A percentile compares a stretch with the other conserved stretches of the same genome.
Evolutionary conservation across 1,140 invertebrate species (phyloP).

Genomic region (Tetramorium alpestre): DNA sequence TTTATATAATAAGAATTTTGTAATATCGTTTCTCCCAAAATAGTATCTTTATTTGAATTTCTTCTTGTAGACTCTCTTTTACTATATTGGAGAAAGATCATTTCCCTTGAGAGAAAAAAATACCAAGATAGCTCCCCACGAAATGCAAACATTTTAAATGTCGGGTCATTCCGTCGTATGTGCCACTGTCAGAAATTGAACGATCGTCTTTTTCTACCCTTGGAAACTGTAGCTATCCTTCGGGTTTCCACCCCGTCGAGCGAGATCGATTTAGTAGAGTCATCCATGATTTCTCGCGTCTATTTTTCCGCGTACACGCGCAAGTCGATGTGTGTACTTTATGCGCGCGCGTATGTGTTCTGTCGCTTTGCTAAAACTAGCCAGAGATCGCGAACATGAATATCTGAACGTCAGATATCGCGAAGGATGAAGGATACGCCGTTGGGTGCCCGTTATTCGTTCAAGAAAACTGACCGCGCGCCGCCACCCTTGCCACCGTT

Average conservation of each 20-base stretch:
- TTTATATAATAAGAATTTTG: neutral
- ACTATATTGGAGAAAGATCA: neutral
- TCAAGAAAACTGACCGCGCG: neutral
- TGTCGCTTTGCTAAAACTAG: neutral
- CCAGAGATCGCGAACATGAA: neutral
- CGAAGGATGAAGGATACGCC: neutral
- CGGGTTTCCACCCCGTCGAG: constrained; percentile 7
- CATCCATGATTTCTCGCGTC: constrained; percentile 11
- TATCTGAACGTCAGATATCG: neutral
- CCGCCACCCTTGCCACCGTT: neutral
- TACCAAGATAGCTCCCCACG: neutral
- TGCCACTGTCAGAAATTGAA: constrained; percentile 29
- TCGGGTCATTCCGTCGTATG: neutral
- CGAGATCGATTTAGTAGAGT: constrained; percentile 28
- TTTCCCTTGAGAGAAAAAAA: neutral
- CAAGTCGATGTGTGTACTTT: neutral
- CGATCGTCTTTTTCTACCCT: neutral
- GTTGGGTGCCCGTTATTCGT: neutral
- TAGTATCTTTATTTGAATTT: neutral
- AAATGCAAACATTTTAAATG: constrained; percentile 36
- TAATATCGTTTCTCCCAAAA: neutral
- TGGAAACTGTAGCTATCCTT: constrained; percentile 25
- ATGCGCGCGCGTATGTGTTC: neutral
- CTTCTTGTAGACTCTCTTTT: neutral
- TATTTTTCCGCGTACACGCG: constrained; percentile 15